Conservation (phyloP, 2,113 vertebrate species). For the Pteruthius melanotis region DNA sequence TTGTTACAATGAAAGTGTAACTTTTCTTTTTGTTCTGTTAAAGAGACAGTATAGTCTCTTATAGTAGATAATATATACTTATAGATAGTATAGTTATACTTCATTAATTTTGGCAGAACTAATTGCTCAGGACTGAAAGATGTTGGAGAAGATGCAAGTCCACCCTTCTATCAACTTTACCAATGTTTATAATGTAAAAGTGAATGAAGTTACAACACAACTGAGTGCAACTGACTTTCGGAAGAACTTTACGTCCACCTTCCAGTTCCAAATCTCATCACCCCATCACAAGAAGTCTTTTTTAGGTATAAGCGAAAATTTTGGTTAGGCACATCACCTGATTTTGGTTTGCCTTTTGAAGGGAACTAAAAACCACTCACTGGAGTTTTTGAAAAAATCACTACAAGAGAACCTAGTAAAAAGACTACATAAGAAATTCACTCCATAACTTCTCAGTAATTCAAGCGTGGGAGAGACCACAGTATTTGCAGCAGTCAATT, state of each 20-base stretch:
- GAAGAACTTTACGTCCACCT: not conserved
- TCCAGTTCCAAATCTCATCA: not conserved
- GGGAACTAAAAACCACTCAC: not conserved
- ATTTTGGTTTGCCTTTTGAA: not conserved
- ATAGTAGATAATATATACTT: too few species aligned
- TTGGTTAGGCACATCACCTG: not conserved
- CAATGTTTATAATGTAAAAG: not conserved
- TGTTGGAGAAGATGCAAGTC: not conserved
- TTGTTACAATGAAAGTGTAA: not conserved
- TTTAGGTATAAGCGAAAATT: not conserved
- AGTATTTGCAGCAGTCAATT: not conserved
- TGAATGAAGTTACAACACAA: not conserved
- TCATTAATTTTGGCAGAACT: not conserved
- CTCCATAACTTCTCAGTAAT: not conserved
- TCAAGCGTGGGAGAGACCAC: not conserved
- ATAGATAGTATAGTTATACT: not conserved
- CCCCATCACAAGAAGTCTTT: not conserved
- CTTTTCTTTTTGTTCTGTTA: not conserved
- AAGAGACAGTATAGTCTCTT: not conserved
- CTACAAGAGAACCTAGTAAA: not conserved
- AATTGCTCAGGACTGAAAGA: not conserved
- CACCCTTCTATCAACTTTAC: not conserved
- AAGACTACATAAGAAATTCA: not conserved
- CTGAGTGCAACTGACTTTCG: not conserved
- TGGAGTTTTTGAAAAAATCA: not conserved